These are phyloP conservation scores for Pristionchus pacificus DNA, from an alignment of 1,140 invertebrate species.

Conservation along the genomic window DNA sequence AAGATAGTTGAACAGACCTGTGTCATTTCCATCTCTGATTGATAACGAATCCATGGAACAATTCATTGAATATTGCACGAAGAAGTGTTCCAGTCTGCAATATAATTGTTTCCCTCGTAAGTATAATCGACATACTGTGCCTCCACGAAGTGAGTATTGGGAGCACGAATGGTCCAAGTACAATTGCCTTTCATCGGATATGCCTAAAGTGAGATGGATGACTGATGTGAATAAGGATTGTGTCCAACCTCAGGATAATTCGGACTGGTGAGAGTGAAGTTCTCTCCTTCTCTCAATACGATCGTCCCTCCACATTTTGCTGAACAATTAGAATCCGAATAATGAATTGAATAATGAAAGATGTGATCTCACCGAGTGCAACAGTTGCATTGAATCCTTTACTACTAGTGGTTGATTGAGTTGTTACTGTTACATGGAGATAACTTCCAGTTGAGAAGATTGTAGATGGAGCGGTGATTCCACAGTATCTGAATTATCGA, in stretches of 20 bases:
- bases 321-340: slow-evolving; percentile 22
- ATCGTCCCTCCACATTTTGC: slow-evolving; percentile 51
- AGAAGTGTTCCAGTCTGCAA: slow-evolving; percentile 39
- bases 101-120: slow-evolving; percentile 17
- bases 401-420: slow-evolving; percentile 38
- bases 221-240: neutral
- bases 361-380: slow-evolving; percentile 34
- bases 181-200: slow-evolving; percentile 37
- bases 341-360: neutral
- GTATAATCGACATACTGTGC: slow-evolving; percentile 25
- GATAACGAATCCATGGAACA: slow-evolving; percentile 41
- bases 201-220: slow-evolving; percentile 26
- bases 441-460: slow-evolving; percentile 49
- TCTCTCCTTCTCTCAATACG: slow-evolving; percentile 17
- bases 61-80: slow-evolving; percentile 37
- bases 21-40: slow-evolving; percentile 44
- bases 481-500: slow-evolving; percentile 32
- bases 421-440: slow-evolving; percentile 44
- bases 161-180: slow-evolving; percentile 47
- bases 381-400: slow-evolving; percentile 44
- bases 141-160: slow-evolving; percentile 49
- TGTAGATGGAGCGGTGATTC: slow-evolving; percentile 37
- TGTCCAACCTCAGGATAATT: neutral
- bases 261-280: slow-evolving; percentile 14
- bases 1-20: too few species aligned